Evolutionary conservation across 1,140 invertebrate species (phyloP), one percentile per base, ranked within the genome.

Genomic region (Platyura marginata): DNA sequence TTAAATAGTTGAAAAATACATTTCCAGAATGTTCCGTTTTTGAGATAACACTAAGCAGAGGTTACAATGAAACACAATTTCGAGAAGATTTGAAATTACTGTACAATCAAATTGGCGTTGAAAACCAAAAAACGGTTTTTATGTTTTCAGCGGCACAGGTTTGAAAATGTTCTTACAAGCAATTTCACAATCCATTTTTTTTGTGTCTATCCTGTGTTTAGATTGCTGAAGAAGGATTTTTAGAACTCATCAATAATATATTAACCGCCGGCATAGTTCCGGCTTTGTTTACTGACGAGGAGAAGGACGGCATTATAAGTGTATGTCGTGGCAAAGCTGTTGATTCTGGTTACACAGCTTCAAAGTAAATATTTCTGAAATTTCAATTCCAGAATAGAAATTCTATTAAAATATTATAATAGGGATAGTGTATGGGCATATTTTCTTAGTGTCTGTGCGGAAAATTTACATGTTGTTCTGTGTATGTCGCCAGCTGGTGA

Each of bases 191-290:
- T 23, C 22, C 13, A 19, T 11, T 10, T 23, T 5, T 45, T 8
- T 29, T 29, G 25, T 13, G 13, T 29, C 25, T 8, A 29, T 29
- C 25, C 25, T 29, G 25, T 8, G 13, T 29, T 45, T 38, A 67
- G 73, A 68, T 85, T 46, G 59, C 73, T 1, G 72, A 81, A 48
- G 79, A 82, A 66, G 77, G 81, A 21, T 92, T 92, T 59, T 56
- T 92, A 43, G 89, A 92, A 60, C 67, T 86, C 43, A 82, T 92
- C 36, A 92, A 92, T 59, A 92, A 90, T 51, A 88, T 92, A 51
- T 59, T 92, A 25, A 87, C 81, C 51, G 79, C 81, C 32, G 87
- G 87, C 6, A 79, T 85, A 55, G 76, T 90, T 1, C 81, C 85
- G 1, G 75, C 86, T 1, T 59, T 93, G 4, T 93, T 86, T 49